Evolutionary conservation across 2,888 invertebrate genomes (phyloP).

Genomic region (Candidula unifasciata): DNA sequence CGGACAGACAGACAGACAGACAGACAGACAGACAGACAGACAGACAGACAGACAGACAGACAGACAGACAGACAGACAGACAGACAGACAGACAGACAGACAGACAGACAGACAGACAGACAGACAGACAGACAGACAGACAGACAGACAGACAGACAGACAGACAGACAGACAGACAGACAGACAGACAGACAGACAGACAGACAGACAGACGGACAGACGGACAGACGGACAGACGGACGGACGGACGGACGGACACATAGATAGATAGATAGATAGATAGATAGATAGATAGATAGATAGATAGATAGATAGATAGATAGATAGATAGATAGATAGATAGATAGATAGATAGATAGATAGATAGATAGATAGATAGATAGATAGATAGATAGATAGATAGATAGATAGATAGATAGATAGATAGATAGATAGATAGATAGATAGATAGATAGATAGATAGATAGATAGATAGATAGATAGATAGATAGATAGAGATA

Average conservation of each 20-base stretch:
- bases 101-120: no score
- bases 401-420: no score
- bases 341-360: no score
- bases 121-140: conserved; percentile 40
- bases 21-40: neutral
- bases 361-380: no score
- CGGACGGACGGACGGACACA: no score
- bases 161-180: conserved; percentile 33
- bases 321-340: conserved; percentile 6
- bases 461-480: no score
- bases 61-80: conserved; percentile 29
- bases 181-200: conserved; percentile 38
- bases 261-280: conserved; percentile 28
- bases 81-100: conserved; percentile 26
- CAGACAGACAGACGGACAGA: no score
- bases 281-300: conserved; percentile 15
- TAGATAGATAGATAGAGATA: no score
- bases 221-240: no score
- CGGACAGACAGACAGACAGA: neutral
- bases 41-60: conserved; percentile 22
- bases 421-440: no score
- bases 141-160: conserved; percentile 22
- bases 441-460: no score
- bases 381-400: no score
- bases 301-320: conserved; percentile 6